Evolutionary conservation across 2,888 invertebrate species (phyloP).

Genomic region (Synanthedon myopaeformis): DNA sequence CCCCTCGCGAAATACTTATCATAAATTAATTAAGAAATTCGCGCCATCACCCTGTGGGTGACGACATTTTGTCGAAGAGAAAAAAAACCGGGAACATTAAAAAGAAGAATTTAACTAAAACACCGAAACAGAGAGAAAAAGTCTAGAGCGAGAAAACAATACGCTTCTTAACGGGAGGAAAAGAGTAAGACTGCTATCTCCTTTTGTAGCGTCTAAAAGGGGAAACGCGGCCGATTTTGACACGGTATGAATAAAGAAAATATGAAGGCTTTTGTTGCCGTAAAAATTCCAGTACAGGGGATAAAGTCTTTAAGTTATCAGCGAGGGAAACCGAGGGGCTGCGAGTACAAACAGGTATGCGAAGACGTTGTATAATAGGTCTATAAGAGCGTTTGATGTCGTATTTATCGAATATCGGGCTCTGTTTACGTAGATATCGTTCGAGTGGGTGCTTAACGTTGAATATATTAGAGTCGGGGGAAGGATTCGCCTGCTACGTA

Average conservation of each 20-base stretch:
- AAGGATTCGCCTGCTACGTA: slow-evolving; percentile 17
- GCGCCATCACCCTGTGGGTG: slow-evolving; percentile 56
- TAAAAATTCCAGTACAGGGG: slow-evolving; percentile 68
- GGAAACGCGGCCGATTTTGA: slow-evolving; percentile 58
- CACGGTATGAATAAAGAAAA: slow-evolving; percentile 68
- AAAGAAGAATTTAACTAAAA: slow-evolving; percentile 46
- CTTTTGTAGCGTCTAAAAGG: slow-evolving; percentile 44
- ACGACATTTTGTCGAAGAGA: slow-evolving; percentile 29
- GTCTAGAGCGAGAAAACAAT: slow-evolving; percentile 32
- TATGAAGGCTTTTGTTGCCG: slow-evolving; percentile 68
- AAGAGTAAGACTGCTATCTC: slow-evolving; percentile 55
- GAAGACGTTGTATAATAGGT: slow-evolving; percentile 10
- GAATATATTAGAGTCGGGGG: slow-evolving; percentile 54
- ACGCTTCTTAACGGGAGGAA: slow-evolving; percentile 40
- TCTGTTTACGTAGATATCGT: slow-evolving; percentile 31
- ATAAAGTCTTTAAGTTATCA: slow-evolving; percentile 70
- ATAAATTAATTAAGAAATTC: slow-evolving; percentile 67
- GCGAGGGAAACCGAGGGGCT: slow-evolving; percentile 39
- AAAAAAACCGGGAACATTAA: slow-evolving; percentile 39
- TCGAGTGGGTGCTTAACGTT: slow-evolving; percentile 46
- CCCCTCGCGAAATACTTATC: slow-evolving; percentile 43
- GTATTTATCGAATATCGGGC: slow-evolving; percentile 41
- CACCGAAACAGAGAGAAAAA: slow-evolving; percentile 49
- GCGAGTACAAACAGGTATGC: slow-evolving; percentile 17
- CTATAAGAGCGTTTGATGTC: slow-evolving; percentile 22